phyloP scores from a whole-genome alignment of 2,888 invertebrate species.

The Leucoma salicis region DNA sequence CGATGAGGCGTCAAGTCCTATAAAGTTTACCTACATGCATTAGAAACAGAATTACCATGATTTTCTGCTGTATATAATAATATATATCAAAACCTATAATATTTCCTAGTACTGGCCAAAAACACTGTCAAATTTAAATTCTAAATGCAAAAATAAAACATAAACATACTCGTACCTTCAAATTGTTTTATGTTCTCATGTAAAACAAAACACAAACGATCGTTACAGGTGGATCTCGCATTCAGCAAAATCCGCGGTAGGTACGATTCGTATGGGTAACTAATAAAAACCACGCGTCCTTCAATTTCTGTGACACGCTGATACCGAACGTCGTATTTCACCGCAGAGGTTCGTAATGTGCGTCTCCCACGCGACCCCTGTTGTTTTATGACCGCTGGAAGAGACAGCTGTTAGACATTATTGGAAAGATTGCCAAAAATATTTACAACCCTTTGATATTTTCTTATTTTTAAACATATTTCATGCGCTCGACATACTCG shows the following conservation, averaged over 20 bases:
- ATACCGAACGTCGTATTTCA: slow-evolving; percentile 59
- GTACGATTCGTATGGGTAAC: slow-evolving; percentile 15
- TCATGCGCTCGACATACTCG: too few species aligned
- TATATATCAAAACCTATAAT: too few species aligned
- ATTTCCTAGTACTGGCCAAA: too few species aligned
- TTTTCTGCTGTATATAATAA: too few species aligned
- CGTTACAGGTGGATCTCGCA: slow-evolving; percentile 39
- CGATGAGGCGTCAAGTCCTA: too few species aligned
- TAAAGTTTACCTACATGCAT: too few species aligned
- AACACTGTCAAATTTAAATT: too few species aligned
- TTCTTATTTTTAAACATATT: neutral
- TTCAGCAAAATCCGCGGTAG: slow-evolving; percentile 30
- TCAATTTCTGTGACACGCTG: slow-evolving; percentile 64
- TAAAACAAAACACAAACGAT: slow-evolving; percentile 27
- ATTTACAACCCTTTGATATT: neutral
- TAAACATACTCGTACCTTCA: neutral
- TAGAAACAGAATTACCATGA: too few species aligned
- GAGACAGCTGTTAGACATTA: slow-evolving; percentile 17
- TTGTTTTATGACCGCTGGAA: slow-evolving; percentile 26
- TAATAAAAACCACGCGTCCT: slow-evolving; percentile 61
- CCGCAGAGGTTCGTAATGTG: slow-evolving; percentile 59
- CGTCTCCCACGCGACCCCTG: slow-evolving; percentile 49
- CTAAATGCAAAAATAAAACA: neutral
- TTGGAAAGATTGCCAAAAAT: neutral
- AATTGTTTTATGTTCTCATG: slow-evolving; percentile 10